Evolutionary conservation across 1,140 invertebrate genomes (phyloP), one percentile per base, ranked within the genome.

Genomic region (Drosophila guanche): DNA sequence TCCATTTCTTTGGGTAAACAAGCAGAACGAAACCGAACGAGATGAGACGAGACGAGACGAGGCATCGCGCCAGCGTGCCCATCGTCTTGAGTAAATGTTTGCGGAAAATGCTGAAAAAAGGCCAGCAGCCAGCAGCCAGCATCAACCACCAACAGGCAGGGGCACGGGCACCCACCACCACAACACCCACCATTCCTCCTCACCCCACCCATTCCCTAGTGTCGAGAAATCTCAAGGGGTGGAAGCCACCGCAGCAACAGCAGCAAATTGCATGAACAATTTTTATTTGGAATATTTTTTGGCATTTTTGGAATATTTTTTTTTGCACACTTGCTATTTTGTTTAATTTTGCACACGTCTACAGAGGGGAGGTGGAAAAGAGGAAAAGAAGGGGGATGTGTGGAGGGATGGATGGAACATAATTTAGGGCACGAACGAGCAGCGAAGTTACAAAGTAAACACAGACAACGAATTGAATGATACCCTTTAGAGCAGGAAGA

Each of bases 241-340:
- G 63, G 45, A 8, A 22, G 40, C 45, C n/a, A 50, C 48, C 61
- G 46, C 47, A 67, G 68, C 63, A 67, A 67, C 59, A 65, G 40
- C 60, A 41, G 25, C 53, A 56, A 68, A 68, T 68, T 68, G 65
- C 62, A 68, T 63, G 65, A 77, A 77, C 69, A 51, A 48, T 69
- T 69, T 56, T 33, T 68, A 68, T 69, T 69, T 48, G 25, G 47
- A 68, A 83, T 37, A 63, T 62, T 76, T 55, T 76, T 76, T 22
- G 53, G 70, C 55, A 74, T 78, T 83, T 83, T 70, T 37, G 4
- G 33, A 83, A 78, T 4, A 3, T 3, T 33, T 33, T 73, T 72
- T 72, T 71, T 77, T 62, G 75, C 70, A 71, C 79, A 75, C 79
- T 83, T 83, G 75, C 60, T 58, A 72, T 71, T 76, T 78, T 78